Base-by-base conservation (phyloP, 2,113 vertebrate genomes). In the Gallinago undulata region DNA sequence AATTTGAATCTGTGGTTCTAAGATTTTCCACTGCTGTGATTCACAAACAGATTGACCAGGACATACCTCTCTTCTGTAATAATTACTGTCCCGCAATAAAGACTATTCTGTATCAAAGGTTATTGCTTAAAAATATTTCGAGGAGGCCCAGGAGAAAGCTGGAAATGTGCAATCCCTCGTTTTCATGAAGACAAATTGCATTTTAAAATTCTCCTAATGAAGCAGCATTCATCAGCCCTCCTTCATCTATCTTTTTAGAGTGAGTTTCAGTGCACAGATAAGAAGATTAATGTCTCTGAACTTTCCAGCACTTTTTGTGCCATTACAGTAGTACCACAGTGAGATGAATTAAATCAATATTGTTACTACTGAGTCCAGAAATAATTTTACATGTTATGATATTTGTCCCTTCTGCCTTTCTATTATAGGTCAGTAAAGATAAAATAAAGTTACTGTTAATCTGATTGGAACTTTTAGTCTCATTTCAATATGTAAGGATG, bases 151-250 rank as follows among this genome's bases (percentile, higher is more conserved):
- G 48, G 51, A 96, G 89, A 97, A 97, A 97, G 91, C 90, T 95
- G 94, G 94, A 97, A 97, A 98, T 97, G 92, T 97, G 87, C 90
- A 98, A 97, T 97, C 91, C 90, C 89, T 97, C 30, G 63, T 97
- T 97, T 97, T 98, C 97, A 98, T 97, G 96, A 97, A 98, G 98
- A 98, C 94, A 98, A 98, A 98, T 98, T 97, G 66, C 95, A 95
- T 98, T 98, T 98, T 98, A 96, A 98, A 98, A 98, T 97, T 98
- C 97, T 98, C 64, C 75, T 98, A 98, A 98, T 98, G 98, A 98
- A 98, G 94, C 93, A 94, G 85, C 94, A 97, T 98, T 98, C 96
- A 97, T 98, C 98, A 98, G 96, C 85, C 67, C 94, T 95, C 94
- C 87, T 97, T 97, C 97, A 97, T 98, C 96, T 97, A 94, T 97